Conservation (phyloP, 2,888 invertebrate species). For the Mamestra brassicae region DNA sequence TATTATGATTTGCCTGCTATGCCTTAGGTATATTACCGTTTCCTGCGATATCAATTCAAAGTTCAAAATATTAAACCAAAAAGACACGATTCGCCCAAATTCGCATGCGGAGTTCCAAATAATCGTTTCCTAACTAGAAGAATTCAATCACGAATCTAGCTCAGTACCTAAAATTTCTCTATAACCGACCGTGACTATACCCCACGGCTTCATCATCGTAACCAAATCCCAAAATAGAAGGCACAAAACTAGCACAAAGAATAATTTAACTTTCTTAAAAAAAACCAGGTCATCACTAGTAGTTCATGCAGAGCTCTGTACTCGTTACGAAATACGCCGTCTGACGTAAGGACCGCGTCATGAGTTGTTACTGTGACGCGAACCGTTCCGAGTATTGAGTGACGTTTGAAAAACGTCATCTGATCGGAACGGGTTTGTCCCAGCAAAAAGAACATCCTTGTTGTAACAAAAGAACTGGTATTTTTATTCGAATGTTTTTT, state of each 20-base stretch:
- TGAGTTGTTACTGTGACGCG: conserved; percentile 29
- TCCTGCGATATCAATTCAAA: neutral
- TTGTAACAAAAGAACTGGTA: conserved; percentile 4
- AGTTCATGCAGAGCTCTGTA: conserved; percentile 10
- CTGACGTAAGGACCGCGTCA: conserved; percentile 48
- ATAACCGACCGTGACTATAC: neutral
- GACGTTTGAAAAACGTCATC: conserved; percentile 50
- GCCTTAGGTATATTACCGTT: no score
- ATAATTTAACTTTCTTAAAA: conserved; percentile 58
- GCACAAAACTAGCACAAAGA: conserved; percentile 29
- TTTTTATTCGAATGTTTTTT: neutral
- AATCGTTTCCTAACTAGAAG: neutral
- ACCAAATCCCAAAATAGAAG: conserved; percentile 29
- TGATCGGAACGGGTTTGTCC: conserved; percentile 28
- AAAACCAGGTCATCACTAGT: conserved; percentile 47
- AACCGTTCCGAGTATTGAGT: conserved; percentile 22
- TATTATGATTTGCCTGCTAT: neutral
- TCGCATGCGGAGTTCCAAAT: no score
- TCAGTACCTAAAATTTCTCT: conserved; percentile 5
- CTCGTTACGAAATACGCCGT: conserved; percentile 44
- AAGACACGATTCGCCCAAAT: neutral
- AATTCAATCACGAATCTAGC: conserved; percentile 11
- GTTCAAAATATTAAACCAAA: neutral
- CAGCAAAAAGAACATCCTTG: conserved; percentile 31
- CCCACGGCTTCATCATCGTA: conserved; percentile 11